Conservation (phyloP, 2,888 invertebrate species). For the Polyommatus iphigenia region DNA sequence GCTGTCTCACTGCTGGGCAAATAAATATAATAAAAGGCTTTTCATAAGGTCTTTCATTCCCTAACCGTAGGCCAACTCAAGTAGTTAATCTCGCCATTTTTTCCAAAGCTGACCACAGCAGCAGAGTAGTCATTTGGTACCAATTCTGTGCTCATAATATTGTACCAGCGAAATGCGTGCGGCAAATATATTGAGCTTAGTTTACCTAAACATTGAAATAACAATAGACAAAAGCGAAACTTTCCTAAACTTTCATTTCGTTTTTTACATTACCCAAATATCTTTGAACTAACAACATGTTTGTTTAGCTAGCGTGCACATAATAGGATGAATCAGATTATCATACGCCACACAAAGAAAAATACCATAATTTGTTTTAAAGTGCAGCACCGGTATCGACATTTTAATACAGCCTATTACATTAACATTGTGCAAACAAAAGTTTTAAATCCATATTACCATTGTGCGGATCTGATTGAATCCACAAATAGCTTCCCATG, state of each 20-base stretch:
- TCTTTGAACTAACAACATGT: conserved; percentile 1
- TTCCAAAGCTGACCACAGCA: too few relatives aligned
- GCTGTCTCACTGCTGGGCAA: too few relatives aligned
- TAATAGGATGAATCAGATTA: conserved; percentile 21
- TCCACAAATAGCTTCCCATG: conserved; percentile 76
- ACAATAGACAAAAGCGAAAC: neutral
- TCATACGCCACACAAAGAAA: conserved; percentile 11
- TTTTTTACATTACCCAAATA: neutral
- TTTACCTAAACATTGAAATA: neutral
- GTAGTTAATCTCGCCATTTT: too few relatives aligned
- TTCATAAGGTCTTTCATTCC: too few relatives aligned
- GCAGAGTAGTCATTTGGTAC: too few relatives aligned
- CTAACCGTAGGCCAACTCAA: too few relatives aligned
- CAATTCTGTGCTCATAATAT: too few relatives aligned
- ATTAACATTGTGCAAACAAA: conserved; percentile 46
- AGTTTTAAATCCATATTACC: conserved; percentile 63
- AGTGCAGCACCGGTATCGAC: conserved; percentile 18
- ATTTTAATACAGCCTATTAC: conserved; percentile 24
- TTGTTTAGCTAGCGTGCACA: conserved; percentile 23
- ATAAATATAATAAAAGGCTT: too few relatives aligned
- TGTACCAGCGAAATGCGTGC: too few relatives aligned
- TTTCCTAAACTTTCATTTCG: neutral
- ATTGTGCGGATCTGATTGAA: conserved; percentile 74
- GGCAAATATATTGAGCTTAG: too few relatives aligned
- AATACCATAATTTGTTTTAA: conserved; percentile 26